Base-by-base conservation (phyloP, 2,888 invertebrate genomes). In the Cheiracanthium punctorium region DNA sequence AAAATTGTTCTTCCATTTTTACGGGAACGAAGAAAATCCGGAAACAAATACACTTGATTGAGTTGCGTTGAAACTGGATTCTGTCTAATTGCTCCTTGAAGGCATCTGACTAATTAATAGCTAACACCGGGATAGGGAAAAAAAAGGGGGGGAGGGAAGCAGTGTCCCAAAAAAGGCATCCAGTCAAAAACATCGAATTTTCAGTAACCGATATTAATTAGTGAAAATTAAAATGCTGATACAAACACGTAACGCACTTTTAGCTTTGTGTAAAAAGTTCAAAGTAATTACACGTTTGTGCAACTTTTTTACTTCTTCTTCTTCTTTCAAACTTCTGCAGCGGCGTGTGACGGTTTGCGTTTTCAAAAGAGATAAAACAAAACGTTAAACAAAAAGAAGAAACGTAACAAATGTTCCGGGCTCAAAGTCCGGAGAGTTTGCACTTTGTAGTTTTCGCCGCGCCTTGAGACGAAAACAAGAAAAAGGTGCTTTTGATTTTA, bases 181-280 rank as follows among this genome's bases (percentile, higher is more conserved):
- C 7, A 20, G 58, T 24, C 58, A 58, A 24, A 58, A 58, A 58
- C 58, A 24, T 58, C 58, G 24, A 58, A 58, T 58, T 58, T 58
- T 58, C 24, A 24, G 58, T 58, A 58, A 58, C 58, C 58, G 58
- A 58, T 58, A 58, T 58, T 58, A 58, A 58, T 58, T 58, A 58
- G 58, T 58, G 58, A 58, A 58, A 58, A 58, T 58, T 58, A 58
- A 58, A 58, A 58, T 58, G 58, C 58, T 58, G 58, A 58, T 58
- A 58, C 58, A 58, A 58, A 58, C 24, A 58, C 24, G 58, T 20
- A 48, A 5, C 8, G 58, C 58, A 1, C 1, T 24, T 58, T 58
- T 48, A n/a, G n/a, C n/a, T n/a, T n/a, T n/a, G n/a, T n/a, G 7
- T 12, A 58, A 58, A 58, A 58, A 58, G 58, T 24, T 24, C 58